Evolutionary conservation across 2,888 invertebrate species (phyloP), one percentile per base, ranked within the genome.

Genomic region (Choristoneura rosaceana): DNA sequence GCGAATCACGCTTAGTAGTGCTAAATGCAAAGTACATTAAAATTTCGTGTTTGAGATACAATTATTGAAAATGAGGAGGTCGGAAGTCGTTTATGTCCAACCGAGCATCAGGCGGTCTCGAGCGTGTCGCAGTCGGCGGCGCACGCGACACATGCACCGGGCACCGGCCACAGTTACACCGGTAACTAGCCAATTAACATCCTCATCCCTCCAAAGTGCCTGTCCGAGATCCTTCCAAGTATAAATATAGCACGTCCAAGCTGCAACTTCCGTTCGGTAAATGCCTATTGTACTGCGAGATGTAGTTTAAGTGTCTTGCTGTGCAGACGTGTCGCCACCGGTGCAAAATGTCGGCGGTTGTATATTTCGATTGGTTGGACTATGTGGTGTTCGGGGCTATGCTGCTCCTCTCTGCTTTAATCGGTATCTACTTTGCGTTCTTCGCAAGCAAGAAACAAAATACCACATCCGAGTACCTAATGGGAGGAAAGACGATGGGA

Each of bases 401-500:
- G 96, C 88, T 96, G 74, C 88, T 95, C 34, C 78, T 96, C 3
- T 96, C 96, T 0, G 95, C 96, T 0, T 80, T 96, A 65, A 96
- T 96, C 77, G 96, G 96, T 0, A 93, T 96, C 43, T 96, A 96
- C 88, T 96, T 96, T 79, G 96, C 96, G 4, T 96, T 96, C 87
- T 96, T 95, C 82, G 96, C 96, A 0, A 93, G 94, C 76, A 94
- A 95, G 81, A 96, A 96, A 80, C 95, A 96, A 78, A 96, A 96
- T 81, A 96, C 96, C 0, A 96, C 96, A 0, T 88, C 95, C 25
- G 96, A 97, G 80, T 97, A 97, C 80, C 92, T 97, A 70, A 95
- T 97, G 94, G 97, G 97, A 7, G 96, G 97, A 33, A 96, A 96
- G 82, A 96, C 95, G 10, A 96, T 97, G 96, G 96, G 96, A n/a